These are phyloP conservation scores for Sclerurus mexicanus DNA, from an alignment of 2,113 vertebrate species.

Conservation along the genomic window DNA sequence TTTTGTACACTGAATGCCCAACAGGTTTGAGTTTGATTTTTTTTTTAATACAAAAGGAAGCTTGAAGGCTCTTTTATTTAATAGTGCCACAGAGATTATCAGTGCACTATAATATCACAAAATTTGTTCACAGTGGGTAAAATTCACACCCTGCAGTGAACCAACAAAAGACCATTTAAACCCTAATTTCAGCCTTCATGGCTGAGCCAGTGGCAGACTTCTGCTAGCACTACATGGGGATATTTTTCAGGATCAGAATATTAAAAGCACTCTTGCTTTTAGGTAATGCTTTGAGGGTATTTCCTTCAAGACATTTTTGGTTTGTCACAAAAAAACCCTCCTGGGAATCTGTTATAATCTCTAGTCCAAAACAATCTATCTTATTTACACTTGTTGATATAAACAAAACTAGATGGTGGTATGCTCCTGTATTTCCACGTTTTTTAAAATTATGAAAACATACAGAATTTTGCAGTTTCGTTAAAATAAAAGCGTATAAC, in stretches of 20 bases:
- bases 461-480: not conserved
- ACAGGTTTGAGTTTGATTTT: rapidly evolving
- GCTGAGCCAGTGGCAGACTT: not conserved
- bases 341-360: not conserved
- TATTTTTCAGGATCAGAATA: not conserved
- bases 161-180: constrained; percentile 23
- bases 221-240: not conserved
- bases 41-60: not conserved
- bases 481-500: not conserved
- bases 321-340: not conserved
- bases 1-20: not conserved
- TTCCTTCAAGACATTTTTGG: not conserved
- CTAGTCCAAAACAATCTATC: not conserved
- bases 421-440: not conserved
- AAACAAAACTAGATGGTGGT: not conserved
- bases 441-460: not conserved
- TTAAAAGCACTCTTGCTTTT: not conserved
- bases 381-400: not conserved
- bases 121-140: not conserved
- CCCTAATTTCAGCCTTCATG: not conserved
- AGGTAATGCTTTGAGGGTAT: not conserved
- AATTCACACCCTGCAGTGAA: not conserved
- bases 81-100: not conserved
- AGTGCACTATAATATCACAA: not conserved
- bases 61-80: not conserved